Conservation (phyloP, 2,888 invertebrate species). For the Enoplolaimus lenunculus region DNA sequence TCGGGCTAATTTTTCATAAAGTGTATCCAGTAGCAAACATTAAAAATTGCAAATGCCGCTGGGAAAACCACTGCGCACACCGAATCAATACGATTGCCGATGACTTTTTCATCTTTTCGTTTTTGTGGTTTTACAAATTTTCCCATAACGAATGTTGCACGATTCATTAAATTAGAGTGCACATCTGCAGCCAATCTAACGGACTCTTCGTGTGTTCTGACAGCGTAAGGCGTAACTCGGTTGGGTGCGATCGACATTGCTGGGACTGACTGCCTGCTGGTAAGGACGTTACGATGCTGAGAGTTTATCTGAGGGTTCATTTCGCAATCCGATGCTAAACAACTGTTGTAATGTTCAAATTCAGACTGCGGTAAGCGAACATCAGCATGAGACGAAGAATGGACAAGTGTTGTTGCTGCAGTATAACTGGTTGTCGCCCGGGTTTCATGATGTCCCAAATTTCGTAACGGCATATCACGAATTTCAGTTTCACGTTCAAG, state of each 20-base stretch:
- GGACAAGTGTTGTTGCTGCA: background rate
- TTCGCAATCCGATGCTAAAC: background rate
- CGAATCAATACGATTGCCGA: constrained; percentile 14
- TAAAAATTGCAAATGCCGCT: constrained; percentile 7
- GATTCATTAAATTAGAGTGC: background rate
- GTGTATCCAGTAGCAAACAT: constrained; percentile 15
- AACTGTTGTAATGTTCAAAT: too few species aligned
- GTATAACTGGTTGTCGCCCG: background rate
- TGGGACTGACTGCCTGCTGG: background rate
- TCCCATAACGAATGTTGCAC: constrained; percentile 13
- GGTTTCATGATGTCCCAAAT: background rate
- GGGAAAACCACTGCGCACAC: constrained; percentile 17
- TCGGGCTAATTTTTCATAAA: background rate
- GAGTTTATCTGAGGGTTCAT: background rate
- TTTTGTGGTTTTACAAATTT: constrained; percentile 5
- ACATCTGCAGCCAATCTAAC: background rate
- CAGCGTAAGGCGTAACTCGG: too few species aligned
- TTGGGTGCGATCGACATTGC: too few species aligned
- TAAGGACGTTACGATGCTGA: too few species aligned
- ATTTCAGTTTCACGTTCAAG: constrained; percentile 4
- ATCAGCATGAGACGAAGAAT: background rate
- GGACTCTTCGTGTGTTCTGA: too few species aligned
- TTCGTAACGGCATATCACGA: constrained; percentile 13
- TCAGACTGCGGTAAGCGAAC: background rate
- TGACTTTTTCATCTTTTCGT: constrained; percentile 4